These are phyloP conservation scores for Notechis scutatus DNA, from an alignment of 2,113 vertebrate species.

Conservation along the genomic window DNA sequence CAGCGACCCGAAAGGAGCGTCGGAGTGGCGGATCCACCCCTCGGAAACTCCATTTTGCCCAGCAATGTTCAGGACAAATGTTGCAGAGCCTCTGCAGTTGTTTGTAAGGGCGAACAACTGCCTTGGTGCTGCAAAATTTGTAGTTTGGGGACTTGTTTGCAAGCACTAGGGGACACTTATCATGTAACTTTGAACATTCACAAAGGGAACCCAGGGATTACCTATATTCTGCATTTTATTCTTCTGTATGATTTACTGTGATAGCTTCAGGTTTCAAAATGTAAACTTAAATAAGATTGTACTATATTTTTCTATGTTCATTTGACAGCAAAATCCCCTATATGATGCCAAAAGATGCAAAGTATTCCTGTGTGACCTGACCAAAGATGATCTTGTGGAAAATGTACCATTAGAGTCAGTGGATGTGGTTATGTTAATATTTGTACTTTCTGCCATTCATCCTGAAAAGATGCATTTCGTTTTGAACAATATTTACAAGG, in stretches of 20 bases:
- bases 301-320: constrained; percentile 20
- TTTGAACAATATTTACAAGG: constrained; percentile 84
- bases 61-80: too few species aligned
- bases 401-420: constrained; percentile 77
- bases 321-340: constrained; percentile 80
- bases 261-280: neutral
- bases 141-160: too few species aligned
- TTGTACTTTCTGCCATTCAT: constrained; percentile 92
- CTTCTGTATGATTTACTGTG: neutral
- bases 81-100: too few species aligned
- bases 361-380: constrained; percentile 94
- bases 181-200: too few species aligned
- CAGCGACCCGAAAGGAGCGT: fast-evolving
- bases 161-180: too few species aligned
- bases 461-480: constrained; percentile 90
- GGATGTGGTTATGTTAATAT: constrained; percentile 86
- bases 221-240: neutral
- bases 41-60: too few species aligned
- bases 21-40: too few species aligned
- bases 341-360: constrained; percentile 80
- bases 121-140: too few species aligned
- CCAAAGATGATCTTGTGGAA: constrained; percentile 81
- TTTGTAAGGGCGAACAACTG: too few species aligned
- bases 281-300: neutral
- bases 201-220: too few species aligned